Evolutionary conservation across 1,140 invertebrate genomes (phyloP), one percentile per base, ranked within the genome.

Genomic region (Bombus fervidus): DNA sequence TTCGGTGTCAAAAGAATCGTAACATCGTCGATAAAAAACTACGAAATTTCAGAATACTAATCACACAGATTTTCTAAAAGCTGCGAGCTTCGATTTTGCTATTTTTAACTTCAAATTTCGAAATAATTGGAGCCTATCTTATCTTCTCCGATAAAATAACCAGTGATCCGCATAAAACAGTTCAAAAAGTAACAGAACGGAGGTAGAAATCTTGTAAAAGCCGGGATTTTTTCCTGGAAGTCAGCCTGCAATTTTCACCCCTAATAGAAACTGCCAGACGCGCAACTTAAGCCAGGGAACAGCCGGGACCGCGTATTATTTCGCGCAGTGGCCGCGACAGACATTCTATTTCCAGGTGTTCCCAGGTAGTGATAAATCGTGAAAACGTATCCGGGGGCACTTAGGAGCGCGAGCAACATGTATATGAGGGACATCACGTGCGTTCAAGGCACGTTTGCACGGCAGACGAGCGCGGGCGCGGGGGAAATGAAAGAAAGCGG

Each of bases 331-430:
- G 57, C 68, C 37, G 62, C 76, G 59, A 37, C 68, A 34, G 66
- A 81, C 73, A 74, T 89, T 89, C 81, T 86, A 86, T 84, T 83
- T 86, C 79, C 88, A 86, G 72, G 81, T 89, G 88, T 86, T 83
- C 73, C 47, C 80, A 86, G 66, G 81, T 86, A 78, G 78, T 81
- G 80, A 90, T 81, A 76, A 87, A 90, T 90, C 86, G 83, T 41
- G 69, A 47, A 68, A 87, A 90, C 85, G 86, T 75, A 90, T 82
- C 43, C 66, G 79, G 76, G 86, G 76, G 82, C 80, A 86, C 78
- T 89, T 86, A 83, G 62, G 78, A 64, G 76, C n/a, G 76, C 41
- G 76, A 57, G 83, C 83, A 83, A 84, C 74, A 78, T 82, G 73
- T 90, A 87, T 53, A 79, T 68, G 89, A 85, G 64, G 64, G 89